These are phyloP conservation scores for Polyploca ridens DNA, from an alignment of 2,888 invertebrate species.

Conservation along the genomic window DNA sequence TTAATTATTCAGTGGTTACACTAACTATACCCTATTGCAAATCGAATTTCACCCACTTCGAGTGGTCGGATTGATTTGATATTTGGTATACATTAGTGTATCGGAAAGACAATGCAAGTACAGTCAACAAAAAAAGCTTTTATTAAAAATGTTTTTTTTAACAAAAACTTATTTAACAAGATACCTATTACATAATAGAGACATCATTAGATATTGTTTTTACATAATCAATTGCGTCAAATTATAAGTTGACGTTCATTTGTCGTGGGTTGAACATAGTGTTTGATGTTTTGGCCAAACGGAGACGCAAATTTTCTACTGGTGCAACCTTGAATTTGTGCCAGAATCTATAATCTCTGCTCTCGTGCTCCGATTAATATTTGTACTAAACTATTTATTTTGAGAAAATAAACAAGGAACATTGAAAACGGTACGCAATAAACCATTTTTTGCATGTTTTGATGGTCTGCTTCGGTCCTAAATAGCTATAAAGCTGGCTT, in stretches of 20 bases:
- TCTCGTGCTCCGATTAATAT: slow-evolving; percentile 61
- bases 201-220: slow-evolving; percentile 19
- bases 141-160: too few relatives aligned
- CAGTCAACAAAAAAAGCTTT: too few relatives aligned
- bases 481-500: too few relatives aligned
- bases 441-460: slow-evolving; percentile 16
- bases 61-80: too few relatives aligned
- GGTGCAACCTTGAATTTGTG: slow-evolving; percentile 75
- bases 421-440: slow-evolving; percentile 30
- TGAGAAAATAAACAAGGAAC: slow-evolving; percentile 56
- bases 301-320: slow-evolving; percentile 76
- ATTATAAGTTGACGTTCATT: slow-evolving; percentile 58
- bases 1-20: too few relatives aligned
- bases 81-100: too few relatives aligned
- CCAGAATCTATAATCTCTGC: slow-evolving; percentile 71
- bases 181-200: not conserved
- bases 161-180: too few relatives aligned
- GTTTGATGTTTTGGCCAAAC: slow-evolving; percentile 70
- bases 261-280: slow-evolving; percentile 60
- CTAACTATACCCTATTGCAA: too few relatives aligned
- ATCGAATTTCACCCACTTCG: too few relatives aligned
- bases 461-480: not conserved
- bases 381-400: slow-evolving; percentile 57
- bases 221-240: slow-evolving; percentile 52
- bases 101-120: too few relatives aligned